These are phyloP conservation scores for Aix galericulata DNA, from an alignment of 2,113 vertebrate genomes.

Conservation along the genomic window DNA sequence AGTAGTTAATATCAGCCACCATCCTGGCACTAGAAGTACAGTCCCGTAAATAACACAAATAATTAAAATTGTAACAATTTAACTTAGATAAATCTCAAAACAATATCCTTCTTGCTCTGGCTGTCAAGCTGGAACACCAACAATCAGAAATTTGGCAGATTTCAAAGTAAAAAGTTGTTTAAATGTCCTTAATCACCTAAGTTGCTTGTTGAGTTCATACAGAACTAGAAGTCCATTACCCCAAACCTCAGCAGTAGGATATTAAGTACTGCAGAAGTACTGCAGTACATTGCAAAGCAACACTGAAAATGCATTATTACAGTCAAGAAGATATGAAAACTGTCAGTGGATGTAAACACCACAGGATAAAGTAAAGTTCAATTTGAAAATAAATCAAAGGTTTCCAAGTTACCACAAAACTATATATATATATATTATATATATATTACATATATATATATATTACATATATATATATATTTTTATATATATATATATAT, in stretches of 20 bases:
- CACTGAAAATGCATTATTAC: not conserved
- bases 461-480: no score
- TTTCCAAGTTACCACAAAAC: not conserved
- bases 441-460: no score
- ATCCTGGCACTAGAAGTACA: not conserved
- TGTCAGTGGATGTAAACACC: not conserved
- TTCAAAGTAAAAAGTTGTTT: not conserved
- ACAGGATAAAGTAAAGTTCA: not conserved
- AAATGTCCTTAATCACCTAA: not conserved
- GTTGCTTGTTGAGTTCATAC: not conserved
- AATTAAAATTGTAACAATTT: not conserved
- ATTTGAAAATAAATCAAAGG: not conserved
- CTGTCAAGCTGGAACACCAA: not conserved
- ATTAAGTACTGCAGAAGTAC: not conserved
- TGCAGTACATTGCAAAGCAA: not conserved
- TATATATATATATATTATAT: no score
- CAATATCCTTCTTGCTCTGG: not conserved
- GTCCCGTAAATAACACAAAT: not conserved
- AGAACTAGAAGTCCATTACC: not conserved
- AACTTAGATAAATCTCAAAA: not conserved
- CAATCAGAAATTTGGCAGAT: not conserved
- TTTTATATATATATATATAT: no score
- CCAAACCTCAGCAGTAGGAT: not conserved
- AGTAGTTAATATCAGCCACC: not conserved
- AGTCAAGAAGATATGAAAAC: not conserved